Conservation (phyloP, 2,113 vertebrate species). For the Sinocyclocheilus anshuiensis region DNA sequence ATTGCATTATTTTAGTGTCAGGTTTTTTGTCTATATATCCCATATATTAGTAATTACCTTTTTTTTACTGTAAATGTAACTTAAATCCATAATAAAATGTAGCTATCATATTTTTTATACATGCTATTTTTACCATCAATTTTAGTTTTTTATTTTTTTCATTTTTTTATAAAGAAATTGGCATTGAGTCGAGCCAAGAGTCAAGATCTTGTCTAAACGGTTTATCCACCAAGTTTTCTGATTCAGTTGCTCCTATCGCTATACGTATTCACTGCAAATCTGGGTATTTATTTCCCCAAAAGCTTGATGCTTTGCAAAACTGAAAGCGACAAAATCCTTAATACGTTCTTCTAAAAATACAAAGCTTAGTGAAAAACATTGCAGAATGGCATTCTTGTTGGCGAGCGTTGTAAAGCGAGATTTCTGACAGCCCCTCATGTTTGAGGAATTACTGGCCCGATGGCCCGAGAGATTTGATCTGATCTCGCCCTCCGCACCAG, state of each 20-base stretch:
- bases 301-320: background rate
- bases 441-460: constrained; percentile 63
- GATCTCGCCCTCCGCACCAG: constrained; percentile 58
- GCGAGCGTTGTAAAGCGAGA: background rate
- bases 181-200: too few species aligned
- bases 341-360: background rate
- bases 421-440: constrained; percentile 51
- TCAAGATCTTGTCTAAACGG: background rate
- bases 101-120: too few species aligned
- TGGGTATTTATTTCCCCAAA: background rate
- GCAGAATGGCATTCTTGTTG: background rate
- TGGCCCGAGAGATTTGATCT: constrained; percentile 57
- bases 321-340: background rate
- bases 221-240: background rate
- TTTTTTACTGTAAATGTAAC: too few species aligned
- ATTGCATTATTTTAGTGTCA: too few species aligned
- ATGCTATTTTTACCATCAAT: too few species aligned
- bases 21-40: too few species aligned
- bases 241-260: background rate
- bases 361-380: background rate
- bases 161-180: background rate
- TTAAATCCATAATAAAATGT: too few species aligned
- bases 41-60: too few species aligned
- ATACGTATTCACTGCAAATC: background rate
- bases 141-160: background rate